Evolutionary conservation across 2,888 invertebrate species (phyloP).

Genomic region (Zonitis immaculata): DNA sequence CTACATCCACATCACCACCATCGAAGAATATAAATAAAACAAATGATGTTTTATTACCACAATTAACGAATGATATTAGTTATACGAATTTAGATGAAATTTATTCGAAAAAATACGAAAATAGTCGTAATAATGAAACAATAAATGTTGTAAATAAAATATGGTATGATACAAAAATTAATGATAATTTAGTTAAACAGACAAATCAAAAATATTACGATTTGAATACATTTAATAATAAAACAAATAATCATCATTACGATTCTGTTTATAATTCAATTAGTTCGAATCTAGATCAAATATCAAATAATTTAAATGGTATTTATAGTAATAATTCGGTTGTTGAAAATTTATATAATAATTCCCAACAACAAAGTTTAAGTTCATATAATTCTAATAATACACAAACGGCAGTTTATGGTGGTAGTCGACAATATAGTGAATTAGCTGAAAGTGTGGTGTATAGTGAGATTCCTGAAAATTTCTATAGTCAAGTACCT

Average conservation of each 20-base stretch:
- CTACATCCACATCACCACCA: slow-evolving; percentile 11
- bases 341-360: slow-evolving; percentile 15
- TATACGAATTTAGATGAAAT: slow-evolving; percentile 27
- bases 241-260: slow-evolving; percentile 29
- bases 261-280: slow-evolving; percentile 36
- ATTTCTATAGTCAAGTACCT: slow-evolving; percentile 44
- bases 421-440: slow-evolving; percentile 31
- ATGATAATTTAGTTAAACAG: slow-evolving; percentile 28
- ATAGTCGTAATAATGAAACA: slow-evolving; percentile 38
- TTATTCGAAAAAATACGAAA: slow-evolving; percentile 25
- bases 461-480: slow-evolving; percentile 46
- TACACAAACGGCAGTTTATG: slow-evolving; percentile 24
- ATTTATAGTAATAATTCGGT: slow-evolving; percentile 4
- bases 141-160: slow-evolving; percentile 50
- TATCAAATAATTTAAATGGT: not conserved
- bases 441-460: slow-evolving; percentile 37
- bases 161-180: slow-evolving; percentile 48
- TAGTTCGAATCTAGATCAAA: slow-evolving; percentile 11
- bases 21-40: not conserved
- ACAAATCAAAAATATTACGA: slow-evolving; percentile 23
- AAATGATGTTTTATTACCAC: not conserved
- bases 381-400: slow-evolving; percentile 20
- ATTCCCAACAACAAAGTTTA: slow-evolving; percentile 5
- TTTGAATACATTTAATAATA: slow-evolving; percentile 31
- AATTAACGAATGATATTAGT: slow-evolving; percentile 2